Evolutionary conservation across 2,888 invertebrate genomes (phyloP).

Genomic region (Agrochola circellaris): DNA sequence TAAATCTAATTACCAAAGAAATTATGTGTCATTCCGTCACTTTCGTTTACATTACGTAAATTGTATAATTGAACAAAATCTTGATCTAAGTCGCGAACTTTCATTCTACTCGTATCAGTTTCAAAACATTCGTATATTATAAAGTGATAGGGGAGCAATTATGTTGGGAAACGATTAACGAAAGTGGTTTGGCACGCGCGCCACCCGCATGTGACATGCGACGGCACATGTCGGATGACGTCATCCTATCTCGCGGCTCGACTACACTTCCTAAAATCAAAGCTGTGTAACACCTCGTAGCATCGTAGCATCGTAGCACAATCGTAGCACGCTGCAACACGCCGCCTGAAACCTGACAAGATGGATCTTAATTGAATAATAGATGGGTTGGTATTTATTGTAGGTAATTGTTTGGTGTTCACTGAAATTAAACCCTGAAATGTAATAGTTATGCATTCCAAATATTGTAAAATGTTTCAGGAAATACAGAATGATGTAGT

Average conservation of each 20-base stretch:
- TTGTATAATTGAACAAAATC: conserved; percentile 32
- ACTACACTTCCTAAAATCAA: conserved; percentile 76
- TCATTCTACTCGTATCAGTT: conserved; percentile 46
- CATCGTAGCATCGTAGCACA: conserved; percentile 67
- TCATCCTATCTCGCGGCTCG: conserved; percentile 65
- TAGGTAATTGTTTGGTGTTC: conserved; percentile 4
- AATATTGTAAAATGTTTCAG: not conserved
- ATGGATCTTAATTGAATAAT: conserved; percentile 42
- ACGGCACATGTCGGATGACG: conserved; percentile 69
- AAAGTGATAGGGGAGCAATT: conserved; percentile 80
- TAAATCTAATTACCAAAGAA: conserved; percentile 3
- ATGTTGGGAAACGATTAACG: conserved; percentile 81
- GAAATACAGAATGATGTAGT: not conserved
- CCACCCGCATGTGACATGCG: conserved; percentile 82
- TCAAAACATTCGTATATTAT: conserved; percentile 58
- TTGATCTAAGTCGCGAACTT: conserved; percentile 33
- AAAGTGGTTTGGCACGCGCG: conserved; percentile 83
- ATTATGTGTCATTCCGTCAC: not conserved
- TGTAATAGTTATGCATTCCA: not conserved
- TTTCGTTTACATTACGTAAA: conserved; percentile 3
- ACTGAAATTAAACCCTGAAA: not conserved
- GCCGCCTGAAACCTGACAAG: conserved; percentile 51
- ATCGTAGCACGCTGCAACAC: conserved; percentile 50
- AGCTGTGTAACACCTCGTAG: conserved; percentile 70
- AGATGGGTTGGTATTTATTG: conserved; percentile 11